These are phyloP conservation scores for Aphelenchoides avenae DNA, from an alignment of 1,140 invertebrate genomes.

Conservation along the genomic window DNA sequence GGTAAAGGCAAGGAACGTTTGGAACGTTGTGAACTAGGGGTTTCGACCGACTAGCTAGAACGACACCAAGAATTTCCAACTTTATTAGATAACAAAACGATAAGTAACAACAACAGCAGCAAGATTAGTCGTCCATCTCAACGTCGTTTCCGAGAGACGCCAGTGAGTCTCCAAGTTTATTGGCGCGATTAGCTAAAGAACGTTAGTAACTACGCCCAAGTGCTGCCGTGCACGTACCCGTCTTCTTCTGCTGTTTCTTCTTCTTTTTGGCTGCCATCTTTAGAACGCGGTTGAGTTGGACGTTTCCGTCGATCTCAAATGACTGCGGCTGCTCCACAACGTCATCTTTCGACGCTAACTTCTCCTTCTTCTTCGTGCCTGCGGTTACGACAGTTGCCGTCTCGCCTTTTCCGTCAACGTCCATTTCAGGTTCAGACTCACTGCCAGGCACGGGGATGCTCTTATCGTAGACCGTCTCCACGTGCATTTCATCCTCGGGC, in stretches of 20 bases:
- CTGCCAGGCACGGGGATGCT: background rate
- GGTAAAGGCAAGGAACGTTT: no score
- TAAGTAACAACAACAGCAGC: background rate
- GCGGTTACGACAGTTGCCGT: constrained; percentile 15
- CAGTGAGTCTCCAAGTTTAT: constrained; percentile 21
- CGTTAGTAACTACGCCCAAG: background rate
- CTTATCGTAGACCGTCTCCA: constrained; percentile 26
- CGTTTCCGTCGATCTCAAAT: constrained; percentile 17
- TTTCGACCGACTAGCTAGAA: no score
- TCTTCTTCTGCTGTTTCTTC: constrained; percentile 18
- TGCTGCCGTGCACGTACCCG: constrained; percentile 6
- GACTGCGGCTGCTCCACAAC: background rate
- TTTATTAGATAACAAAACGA: background rate
- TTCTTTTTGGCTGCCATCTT: constrained; percentile 12
- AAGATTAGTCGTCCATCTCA: constrained; percentile 9
- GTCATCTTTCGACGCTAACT: constrained; percentile 1
- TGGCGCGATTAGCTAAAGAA: constrained; percentile 5
- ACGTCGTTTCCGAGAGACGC: constrained; percentile 6
- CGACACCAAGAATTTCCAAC: background rate
- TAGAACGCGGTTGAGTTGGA: constrained; percentile 18
- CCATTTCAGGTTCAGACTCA: background rate
- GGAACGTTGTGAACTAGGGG: no score
- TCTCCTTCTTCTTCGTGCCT: constrained; percentile 10
- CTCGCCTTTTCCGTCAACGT: constrained; percentile 1
- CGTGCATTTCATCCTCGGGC: constrained; percentile 21